Conservation (phyloP, 2,888 invertebrate species). For the Cremastinae sp. region DNA sequence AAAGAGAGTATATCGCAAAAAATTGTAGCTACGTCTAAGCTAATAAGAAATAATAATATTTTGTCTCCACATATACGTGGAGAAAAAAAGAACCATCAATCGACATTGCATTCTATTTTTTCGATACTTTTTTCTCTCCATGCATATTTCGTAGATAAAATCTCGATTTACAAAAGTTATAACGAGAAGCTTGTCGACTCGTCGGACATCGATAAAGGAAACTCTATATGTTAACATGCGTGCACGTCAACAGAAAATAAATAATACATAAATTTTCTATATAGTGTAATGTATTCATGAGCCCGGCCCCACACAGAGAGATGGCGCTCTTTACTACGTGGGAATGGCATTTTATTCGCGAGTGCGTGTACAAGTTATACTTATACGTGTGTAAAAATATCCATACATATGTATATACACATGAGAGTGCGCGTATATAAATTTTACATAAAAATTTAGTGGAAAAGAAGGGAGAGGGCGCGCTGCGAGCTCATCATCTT, state of each 20-base stretch:
- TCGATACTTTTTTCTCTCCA: neutral
- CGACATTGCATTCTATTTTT: neutral
- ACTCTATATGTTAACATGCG: constrained; percentile 24
- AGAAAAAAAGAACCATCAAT: neutral
- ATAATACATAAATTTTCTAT: constrained; percentile 30
- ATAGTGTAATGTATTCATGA: constrained; percentile 58
- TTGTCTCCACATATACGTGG: too few relatives aligned
- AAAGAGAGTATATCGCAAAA: too few relatives aligned
- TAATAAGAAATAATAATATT: too few relatives aligned
- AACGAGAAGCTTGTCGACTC: constrained; percentile 61
- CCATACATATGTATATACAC: constrained; percentile 21
- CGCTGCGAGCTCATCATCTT: constrained; percentile 53
- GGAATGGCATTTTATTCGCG: constrained; percentile 64
- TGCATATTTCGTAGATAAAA: constrained; percentile 26
- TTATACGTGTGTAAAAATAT: constrained; percentile 11
- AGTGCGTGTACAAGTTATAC: constrained; percentile 1
- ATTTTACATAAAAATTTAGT: constrained; percentile 6
- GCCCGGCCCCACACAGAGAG: constrained; percentile 58
- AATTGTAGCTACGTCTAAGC: too few relatives aligned
- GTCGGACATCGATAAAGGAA: constrained; percentile 55
- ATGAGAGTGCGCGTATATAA: constrained; percentile 12
- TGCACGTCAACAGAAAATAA: constrained; percentile 2
- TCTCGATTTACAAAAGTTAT: constrained; percentile 31
- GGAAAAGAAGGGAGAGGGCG: constrained; percentile 32
- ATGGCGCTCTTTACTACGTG: constrained; percentile 63